A percentile compares a stretch with the other conserved stretches of the same genome.
phyloP scores from a whole-genome alignment of 2,113 vertebrate species.

The Lasiurus cinereus region DNA sequence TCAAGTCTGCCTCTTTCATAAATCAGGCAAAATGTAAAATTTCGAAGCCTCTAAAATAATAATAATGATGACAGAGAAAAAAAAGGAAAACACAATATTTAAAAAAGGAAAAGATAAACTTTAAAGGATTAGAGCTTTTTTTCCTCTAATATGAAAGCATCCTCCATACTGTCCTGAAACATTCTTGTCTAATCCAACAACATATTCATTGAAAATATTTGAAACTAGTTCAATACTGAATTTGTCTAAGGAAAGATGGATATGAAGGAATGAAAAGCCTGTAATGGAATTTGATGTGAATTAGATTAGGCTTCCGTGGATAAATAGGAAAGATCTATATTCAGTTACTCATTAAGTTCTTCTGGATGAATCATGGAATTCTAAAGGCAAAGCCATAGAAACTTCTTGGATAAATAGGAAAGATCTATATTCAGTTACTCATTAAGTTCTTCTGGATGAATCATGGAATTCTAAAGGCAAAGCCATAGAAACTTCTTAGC shows the following conservation, averaged over 20 bases:
- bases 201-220: neutral
- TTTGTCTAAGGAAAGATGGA: neutral
- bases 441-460: neutral
- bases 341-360: constrained; percentile 35
- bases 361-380: neutral
- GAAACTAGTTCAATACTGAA: constrained; percentile 3
- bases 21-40: constrained; percentile 18
- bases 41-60: neutral
- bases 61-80: neutral
- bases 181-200: constrained; percentile 30
- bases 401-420: neutral
- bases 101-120: constrained; percentile 41
- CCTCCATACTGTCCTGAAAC: neutral
- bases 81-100: neutral
- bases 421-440: constrained; percentile 53
- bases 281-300: neutral
- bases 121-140: neutral
- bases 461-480: constrained; percentile 33
- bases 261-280: neutral
- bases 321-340: constrained; percentile 38
- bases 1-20: constrained; percentile 16
- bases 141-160: neutral
- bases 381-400: constrained; percentile 33
- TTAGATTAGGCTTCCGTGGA: neutral
- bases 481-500: constrained; percentile 61